Evolutionary conservation across 2,888 invertebrate species (phyloP), one percentile per base, ranked within the genome.

Genomic region (Galeopsomyia nigrocyanea): DNA sequence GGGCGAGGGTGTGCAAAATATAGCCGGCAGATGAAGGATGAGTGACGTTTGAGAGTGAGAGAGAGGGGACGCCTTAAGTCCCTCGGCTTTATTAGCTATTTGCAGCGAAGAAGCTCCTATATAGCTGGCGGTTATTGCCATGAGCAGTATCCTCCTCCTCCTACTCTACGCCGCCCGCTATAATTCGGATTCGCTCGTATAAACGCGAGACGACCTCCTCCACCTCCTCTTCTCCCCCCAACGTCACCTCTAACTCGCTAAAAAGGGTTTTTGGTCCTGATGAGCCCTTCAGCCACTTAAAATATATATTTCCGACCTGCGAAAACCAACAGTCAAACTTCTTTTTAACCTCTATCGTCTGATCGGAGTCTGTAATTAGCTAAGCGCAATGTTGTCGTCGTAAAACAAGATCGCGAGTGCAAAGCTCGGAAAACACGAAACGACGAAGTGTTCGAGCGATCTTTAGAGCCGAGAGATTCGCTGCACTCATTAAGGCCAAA

Each of bases 41-140:
- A 73, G 69, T 68, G 69, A 73, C 69, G 66, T 73, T 69, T 62
- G 56, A 64, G 64, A 26, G 62, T 10, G 16, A 50, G 55, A 46
- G 55, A 14, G 14, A 26, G 19, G 31, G 50, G 50, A 26, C 50
- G 64, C 39, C 55, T 71, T 39, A 50, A 66, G 71, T 67, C 39
- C 68, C 68, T 55, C 56, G 55, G 62, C 73, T 75, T 75, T 73
- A 75, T 75, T 70, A 75, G 70, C 75, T 71, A 75, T 75, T 75
- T 75, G 73, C 75, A 64, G 63, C 67, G 70, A 70, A 73, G 70
- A 66, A 73, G 75, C 72, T 69, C 21, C 21, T 62, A 71, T 39
- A 39, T 70, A 75, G 70, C 73, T 73, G 61, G 73, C 66, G 75
- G 73, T 75, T 75, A 73, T 75, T 73, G 70, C 72, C 53, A 58